Evolutionary conservation across 1,140 invertebrate species (phyloP).

Genomic region (Scaptomyza montana): DNA sequence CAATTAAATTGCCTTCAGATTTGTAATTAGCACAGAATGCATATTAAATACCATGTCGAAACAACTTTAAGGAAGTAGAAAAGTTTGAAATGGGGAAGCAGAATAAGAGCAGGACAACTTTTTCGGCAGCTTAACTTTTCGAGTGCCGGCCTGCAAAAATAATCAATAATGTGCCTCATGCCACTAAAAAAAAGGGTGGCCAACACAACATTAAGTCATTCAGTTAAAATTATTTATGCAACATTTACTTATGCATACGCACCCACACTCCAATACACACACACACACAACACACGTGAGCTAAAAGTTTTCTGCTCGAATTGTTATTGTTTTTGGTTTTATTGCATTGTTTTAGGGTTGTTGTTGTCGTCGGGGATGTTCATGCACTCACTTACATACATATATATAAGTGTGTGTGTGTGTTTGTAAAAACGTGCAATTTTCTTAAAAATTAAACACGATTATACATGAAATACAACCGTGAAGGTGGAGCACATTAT

Average conservation of each 20-base stretch:
- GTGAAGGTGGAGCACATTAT: slow-evolving; percentile 54
- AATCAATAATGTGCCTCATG: slow-evolving; percentile 67
- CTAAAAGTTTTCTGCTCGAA: slow-evolving; percentile 51
- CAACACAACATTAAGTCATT: slow-evolving; percentile 72
- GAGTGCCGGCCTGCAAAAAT: slow-evolving; percentile 45
- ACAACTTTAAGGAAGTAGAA: slow-evolving; percentile 16
- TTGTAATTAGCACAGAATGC: slow-evolving; percentile 78
- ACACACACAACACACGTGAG: slow-evolving; percentile 20
- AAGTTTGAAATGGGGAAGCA: too few species aligned
- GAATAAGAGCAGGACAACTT: slow-evolving; percentile 20
- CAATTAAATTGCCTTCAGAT: slow-evolving; percentile 74
- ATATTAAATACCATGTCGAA: slow-evolving; percentile 37
- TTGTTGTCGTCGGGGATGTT: slow-evolving; percentile 53
- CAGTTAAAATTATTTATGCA: slow-evolving; percentile 79
- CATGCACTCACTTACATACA: slow-evolving; percentile 5
- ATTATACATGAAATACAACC: slow-evolving; percentile 75
- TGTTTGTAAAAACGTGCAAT: slow-evolving; percentile 63
- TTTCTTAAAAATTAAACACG: slow-evolving; percentile 82
- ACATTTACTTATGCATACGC: slow-evolving; percentile 77
- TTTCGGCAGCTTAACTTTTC: slow-evolving; percentile 61
- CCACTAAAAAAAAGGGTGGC: slow-evolving; percentile 22
- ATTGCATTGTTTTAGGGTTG: slow-evolving; percentile 76
- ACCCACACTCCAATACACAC: slow-evolving; percentile 19
- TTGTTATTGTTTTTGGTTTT: slow-evolving; percentile 9
- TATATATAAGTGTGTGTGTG: slow-evolving; percentile 12